Conservation (phyloP, 2,888 invertebrate genomes). For the Euproctis similis region DNA sequence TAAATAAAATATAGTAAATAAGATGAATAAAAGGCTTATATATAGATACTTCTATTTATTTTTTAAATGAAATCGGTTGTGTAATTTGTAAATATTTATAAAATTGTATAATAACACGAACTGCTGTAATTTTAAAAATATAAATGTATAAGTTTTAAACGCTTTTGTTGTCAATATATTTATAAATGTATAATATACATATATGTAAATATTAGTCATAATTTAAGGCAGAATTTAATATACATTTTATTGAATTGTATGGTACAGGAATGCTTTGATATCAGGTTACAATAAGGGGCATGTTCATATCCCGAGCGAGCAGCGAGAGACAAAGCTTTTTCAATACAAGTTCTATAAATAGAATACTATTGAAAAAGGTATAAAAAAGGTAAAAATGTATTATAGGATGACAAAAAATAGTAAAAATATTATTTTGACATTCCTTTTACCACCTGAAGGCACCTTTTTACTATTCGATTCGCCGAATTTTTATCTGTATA, state of each 20-base stretch:
- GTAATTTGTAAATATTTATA: conserved; percentile 54
- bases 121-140: conserved; percentile 36
- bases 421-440: too few species aligned
- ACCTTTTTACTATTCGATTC: too few species aligned
- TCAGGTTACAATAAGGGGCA: background rate
- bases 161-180: conserved; percentile 53
- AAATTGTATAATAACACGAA: conserved; percentile 29
- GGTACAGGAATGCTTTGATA: conserved; percentile 6
- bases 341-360: too few species aligned
- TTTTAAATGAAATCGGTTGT: conserved; percentile 53
- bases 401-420: too few species aligned
- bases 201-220: conserved; percentile 39
- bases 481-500: too few species aligned
- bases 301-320: background rate
- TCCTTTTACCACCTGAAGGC: too few species aligned
- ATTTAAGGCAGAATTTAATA: too few species aligned
- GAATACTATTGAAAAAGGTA: too few species aligned
- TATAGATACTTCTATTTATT: conserved; percentile 39
- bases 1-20: background rate
- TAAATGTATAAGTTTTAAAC: conserved; percentile 21
- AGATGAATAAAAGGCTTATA: conserved; percentile 30
- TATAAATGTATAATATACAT: conserved; percentile 35
- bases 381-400: too few species aligned
- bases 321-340: too few species aligned
- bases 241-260: conserved; percentile 16